Percentiles rank a stretch among this genome's conserved stretches.
Evolutionary conservation across 2,888 invertebrate genomes (phyloP).

Genomic region (Protophormia terraenovae): DNA sequence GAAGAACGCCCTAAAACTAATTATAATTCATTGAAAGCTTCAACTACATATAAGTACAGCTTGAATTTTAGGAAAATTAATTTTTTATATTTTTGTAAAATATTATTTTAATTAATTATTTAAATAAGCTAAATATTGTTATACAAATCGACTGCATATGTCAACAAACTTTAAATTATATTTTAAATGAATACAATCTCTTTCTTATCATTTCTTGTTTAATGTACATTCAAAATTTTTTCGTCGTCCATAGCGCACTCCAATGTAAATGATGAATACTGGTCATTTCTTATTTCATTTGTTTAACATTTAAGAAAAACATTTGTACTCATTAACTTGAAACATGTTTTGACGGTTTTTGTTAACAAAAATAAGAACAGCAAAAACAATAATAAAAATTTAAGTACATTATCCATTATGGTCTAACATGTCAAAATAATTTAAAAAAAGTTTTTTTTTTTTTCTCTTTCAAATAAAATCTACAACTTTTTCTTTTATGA

Average conservation of each 20-base stretch:
- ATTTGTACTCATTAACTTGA: constrained; percentile 45
- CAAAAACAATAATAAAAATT: background rate
- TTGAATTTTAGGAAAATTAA: no score
- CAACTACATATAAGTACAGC: no score
- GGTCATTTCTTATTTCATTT: constrained; percentile 10
- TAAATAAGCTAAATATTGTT: no score
- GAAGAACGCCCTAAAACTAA: no score
- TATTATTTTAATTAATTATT: no score
- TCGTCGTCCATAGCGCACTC: background rate
- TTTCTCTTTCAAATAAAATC: background rate
- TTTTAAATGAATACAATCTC: background rate
- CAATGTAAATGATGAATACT: constrained; percentile 16
- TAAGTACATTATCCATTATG: constrained; percentile 36
- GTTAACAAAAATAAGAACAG: constrained; percentile 2
- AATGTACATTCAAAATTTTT: background rate
- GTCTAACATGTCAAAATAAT: constrained; percentile 53
- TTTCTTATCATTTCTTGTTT: constrained; percentile 12
- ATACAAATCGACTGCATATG: no score
- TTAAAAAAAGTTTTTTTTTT: background rate
- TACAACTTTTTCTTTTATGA: background rate
- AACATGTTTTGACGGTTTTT: constrained; percentile 51
- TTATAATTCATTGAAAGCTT: no score
- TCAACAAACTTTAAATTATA: constrained; percentile 5
- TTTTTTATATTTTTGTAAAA: no score
- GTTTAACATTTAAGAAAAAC: constrained; percentile 35